A percentile compares a stretch with the other conserved stretches of the same genome.
These are phyloP conservation scores for Rhinella marina DNA, from an alignment of 2,797 vertebrate genomes.

Conservation along the genomic window DNA sequence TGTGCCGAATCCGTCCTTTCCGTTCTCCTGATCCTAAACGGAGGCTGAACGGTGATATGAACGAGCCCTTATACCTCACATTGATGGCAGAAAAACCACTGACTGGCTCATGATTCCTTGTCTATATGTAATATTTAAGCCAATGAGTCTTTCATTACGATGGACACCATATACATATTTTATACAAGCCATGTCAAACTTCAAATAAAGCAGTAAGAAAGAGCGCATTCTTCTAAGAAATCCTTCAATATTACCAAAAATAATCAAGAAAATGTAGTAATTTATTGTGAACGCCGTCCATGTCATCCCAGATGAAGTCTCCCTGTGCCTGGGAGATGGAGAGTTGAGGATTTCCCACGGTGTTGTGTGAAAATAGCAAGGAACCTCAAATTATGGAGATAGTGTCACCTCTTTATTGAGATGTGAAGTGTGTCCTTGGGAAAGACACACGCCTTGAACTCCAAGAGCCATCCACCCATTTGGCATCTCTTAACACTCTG, in stretches of 20 bases:
- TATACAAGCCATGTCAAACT: background rate
- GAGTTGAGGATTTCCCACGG: background rate
- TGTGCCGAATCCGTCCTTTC: no score
- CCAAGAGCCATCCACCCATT: background rate
- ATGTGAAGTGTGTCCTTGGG: constrained; percentile 32
- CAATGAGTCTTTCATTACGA: background rate
- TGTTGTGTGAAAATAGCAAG: background rate
- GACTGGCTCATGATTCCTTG: background rate
- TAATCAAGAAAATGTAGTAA: background rate
- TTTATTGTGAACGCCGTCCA: no score
- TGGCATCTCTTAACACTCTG: background rate
- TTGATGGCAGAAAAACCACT: background rate
- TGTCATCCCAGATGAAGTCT: background rate
- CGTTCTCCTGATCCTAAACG: no score
- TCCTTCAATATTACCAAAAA: background rate
- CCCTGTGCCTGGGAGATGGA: background rate
- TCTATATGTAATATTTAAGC: background rate
- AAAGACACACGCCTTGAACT: background rate
- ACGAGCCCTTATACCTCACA: background rate
- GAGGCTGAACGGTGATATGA: no score
- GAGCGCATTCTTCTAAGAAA: background rate
- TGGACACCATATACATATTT: no score
- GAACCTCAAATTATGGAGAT: constrained; percentile 11
- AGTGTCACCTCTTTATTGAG: constrained; percentile 29
- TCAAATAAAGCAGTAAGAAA: background rate